Evolutionary conservation across 30 jellyfish, hydroid and myxozoan genomes (phyloP).

Genomic region (Aurelia coerulea): DNA sequence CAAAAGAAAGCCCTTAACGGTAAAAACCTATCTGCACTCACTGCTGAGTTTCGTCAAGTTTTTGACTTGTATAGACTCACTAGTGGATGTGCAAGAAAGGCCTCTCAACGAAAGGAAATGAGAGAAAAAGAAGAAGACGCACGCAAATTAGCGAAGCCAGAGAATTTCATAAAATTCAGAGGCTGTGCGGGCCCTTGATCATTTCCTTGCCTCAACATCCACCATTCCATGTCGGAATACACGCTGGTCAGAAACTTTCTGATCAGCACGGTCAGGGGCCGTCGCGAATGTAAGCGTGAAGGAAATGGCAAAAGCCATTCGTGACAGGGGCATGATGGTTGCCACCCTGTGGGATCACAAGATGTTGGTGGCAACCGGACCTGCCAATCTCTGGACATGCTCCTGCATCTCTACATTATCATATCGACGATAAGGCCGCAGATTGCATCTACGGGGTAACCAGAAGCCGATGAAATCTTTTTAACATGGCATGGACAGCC

Average conservation of each 20-base stretch:
- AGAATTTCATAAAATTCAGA: constrained; percentile 2
- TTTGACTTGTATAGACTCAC: neutral
- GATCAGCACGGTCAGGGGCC: constrained; percentile 20
- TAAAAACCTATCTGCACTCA: constrained; percentile 34
- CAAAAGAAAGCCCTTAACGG: constrained; percentile 33
- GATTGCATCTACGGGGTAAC: neutral
- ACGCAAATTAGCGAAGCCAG: constrained; percentile 14
- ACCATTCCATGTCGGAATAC: neutral
- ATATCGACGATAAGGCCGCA: neutral
- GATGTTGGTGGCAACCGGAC: constrained; percentile 44
- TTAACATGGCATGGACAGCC: constrained; percentile 33
- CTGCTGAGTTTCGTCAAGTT: constrained; percentile 15
- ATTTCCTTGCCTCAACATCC: neutral
- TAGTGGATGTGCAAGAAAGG: neutral
- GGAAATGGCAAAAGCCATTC: neutral
- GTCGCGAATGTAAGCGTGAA: constrained; percentile 26
- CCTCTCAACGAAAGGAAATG: neutral
- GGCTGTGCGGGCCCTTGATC: neutral
- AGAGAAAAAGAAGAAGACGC: constrained; percentile 17
- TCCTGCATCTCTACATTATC: neutral
- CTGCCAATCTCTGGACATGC: constrained; percentile 5
- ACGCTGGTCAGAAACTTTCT: constrained; percentile 18
- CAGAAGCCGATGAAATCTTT: neutral
- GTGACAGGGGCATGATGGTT: neutral
- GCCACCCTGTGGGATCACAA: constrained; percentile 27